These are phyloP conservation scores for Chamaetylas fuelleborni DNA, from an alignment of 2,113 vertebrate genomes.

Conservation along the genomic window DNA sequence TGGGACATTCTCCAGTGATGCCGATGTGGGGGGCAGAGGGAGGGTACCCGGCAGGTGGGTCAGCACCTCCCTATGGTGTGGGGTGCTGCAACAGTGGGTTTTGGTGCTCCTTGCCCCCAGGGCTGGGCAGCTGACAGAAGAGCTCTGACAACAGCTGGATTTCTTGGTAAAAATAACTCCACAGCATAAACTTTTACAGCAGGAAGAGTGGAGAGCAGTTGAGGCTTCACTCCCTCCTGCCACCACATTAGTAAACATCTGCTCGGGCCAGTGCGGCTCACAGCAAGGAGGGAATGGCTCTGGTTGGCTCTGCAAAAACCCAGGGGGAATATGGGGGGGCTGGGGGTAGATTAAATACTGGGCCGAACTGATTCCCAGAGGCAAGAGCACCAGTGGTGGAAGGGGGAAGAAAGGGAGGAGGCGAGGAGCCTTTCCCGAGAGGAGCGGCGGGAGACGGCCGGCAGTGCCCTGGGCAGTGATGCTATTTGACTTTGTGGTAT, in stretches of 20 bases:
- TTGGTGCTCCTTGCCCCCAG: background rate
- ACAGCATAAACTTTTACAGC: background rate
- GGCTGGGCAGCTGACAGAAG: background rate
- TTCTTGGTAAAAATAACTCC: background rate
- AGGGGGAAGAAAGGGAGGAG: background rate
- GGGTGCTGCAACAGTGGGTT: background rate
- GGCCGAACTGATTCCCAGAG: background rate
- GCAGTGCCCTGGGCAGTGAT: background rate
- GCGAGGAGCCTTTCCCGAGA: background rate
- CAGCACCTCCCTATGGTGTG: too few relatives aligned
- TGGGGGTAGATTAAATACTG: background rate
- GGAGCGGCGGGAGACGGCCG: background rate
- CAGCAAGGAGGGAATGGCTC: background rate
- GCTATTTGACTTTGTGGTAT: background rate
- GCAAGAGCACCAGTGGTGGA: background rate
- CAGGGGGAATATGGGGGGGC: background rate
- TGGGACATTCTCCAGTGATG: fast-evolving
- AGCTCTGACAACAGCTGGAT: background rate
- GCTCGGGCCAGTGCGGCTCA: fast-evolving
- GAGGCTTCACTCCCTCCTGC: background rate
- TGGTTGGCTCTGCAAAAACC: background rate
- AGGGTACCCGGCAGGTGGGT: background rate
- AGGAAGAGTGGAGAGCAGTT: background rate
- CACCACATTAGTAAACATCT: background rate
- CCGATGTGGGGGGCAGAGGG: background rate